Base-by-base conservation (phyloP, 2,888 invertebrate species). In the Boloria euphrosyne region DNA sequence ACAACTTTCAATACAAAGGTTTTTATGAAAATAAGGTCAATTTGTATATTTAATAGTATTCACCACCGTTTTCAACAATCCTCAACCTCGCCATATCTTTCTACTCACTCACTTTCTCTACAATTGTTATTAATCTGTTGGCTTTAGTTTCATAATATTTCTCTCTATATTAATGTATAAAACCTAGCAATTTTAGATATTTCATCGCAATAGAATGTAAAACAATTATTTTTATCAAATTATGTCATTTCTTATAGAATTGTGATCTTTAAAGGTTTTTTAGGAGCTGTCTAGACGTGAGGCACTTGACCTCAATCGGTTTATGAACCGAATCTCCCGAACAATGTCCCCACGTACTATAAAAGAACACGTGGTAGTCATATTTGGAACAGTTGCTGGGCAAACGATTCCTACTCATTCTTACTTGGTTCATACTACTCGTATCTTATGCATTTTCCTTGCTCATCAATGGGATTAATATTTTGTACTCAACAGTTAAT, bases 251-350 rank as follows among this genome's bases (percentile, higher is more conserved):
- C 31, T 38, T 38, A 38, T 7, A 47, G 22, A 27, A 22, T 6
- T 4, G 27, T 16, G 3, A 27, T 50, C 50, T 44, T 59, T 38
- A 27, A 55, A 46, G 55, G 27, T 38, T 38, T 58, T 58, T 54
- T 22, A 67, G 65, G 64, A 66, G 61, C 57, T 63, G 82, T 81
- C 80, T 80, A 84, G 82, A 84, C 80, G 74, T 62, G 67, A 70
- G 82, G 80, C 74, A 80, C 80, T 81, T 88, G 89, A 89, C 89
- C 89, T 78, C 82, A 86, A 86, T 84, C 75, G 75, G 74, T 58
- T 76, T 75, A 74, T 76, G 80, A 79, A 76, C 76, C 73, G 77
- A 80, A 80, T 76, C 80, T 78, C 76, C 76, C 72, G 77, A 80
- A 80, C 83, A 80, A 77, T 84, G 85, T 85, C 82, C 83, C 82